These are phyloP conservation scores for Campoletis raptor DNA, from an alignment of 2,888 invertebrate genomes.

Conservation along the genomic window DNA sequence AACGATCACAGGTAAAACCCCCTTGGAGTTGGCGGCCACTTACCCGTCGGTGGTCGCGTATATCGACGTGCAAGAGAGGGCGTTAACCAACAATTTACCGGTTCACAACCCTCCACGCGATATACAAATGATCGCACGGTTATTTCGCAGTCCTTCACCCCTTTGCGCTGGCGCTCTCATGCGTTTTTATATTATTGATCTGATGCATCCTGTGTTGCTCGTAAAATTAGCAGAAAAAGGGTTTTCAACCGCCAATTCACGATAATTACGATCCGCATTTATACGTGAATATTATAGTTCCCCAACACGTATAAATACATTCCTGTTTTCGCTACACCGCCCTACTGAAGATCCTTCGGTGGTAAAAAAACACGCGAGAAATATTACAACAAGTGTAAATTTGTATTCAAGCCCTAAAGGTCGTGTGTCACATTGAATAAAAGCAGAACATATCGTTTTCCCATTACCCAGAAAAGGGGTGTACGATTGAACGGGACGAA, in stretches of 20 bases:
- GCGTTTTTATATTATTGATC: constrained; percentile 26
- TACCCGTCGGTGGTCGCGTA: constrained; percentile 57
- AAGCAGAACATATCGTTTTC: constrained; percentile 74
- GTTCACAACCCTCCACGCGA: constrained; percentile 50
- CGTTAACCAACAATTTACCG: constrained; percentile 64
- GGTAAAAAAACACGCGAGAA: background rate
- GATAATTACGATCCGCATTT: constrained; percentile 21
- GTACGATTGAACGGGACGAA: constrained; percentile 2
- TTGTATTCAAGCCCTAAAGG: constrained; percentile 8
- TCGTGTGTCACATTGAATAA: constrained; percentile 44
- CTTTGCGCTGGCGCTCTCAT: constrained; percentile 35
- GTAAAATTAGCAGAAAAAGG: constrained; percentile 18
- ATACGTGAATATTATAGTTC: constrained; percentile 10
- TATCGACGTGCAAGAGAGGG: constrained; percentile 31
- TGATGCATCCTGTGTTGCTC: background rate
- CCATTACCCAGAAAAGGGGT: constrained; percentile 72
- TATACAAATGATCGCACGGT: constrained; percentile 28
- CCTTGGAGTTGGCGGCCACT: constrained; percentile 51
- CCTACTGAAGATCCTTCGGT: background rate
- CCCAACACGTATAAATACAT: background rate
- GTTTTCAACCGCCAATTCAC: constrained; percentile 36
- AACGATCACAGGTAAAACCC: constrained; percentile 59
- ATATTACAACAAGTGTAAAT: constrained; percentile 46
- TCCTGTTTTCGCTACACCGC: constrained; percentile 2
- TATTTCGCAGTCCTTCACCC: constrained; percentile 45